Percentiles rank a stretch among this genome's conserved stretches.
Conservation (phyloP, 2,888 invertebrate genomes). For the Eupithecia subfuscata region DNA sequence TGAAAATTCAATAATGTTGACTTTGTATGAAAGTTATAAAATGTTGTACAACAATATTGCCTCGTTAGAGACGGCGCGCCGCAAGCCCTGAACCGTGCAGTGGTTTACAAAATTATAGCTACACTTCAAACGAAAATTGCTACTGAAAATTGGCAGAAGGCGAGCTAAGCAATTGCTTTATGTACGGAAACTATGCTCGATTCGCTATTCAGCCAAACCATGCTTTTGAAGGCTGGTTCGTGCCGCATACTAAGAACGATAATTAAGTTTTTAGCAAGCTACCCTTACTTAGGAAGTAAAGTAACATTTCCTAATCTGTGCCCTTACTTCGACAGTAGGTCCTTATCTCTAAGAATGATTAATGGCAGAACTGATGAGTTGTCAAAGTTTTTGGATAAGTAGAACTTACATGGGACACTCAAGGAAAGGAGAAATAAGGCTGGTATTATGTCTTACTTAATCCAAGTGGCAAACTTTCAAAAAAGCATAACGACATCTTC, state of each 20-base stretch:
- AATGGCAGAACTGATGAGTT: background rate
- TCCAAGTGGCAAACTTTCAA: background rate
- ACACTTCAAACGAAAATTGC: background rate
- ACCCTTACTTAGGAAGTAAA: no score
- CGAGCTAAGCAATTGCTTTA: background rate
- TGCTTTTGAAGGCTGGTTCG: background rate
- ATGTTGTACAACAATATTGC: background rate
- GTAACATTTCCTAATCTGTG: no score
- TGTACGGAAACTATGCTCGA: background rate
- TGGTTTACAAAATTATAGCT: background rate
- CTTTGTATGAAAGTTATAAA: background rate
- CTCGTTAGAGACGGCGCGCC: background rate
- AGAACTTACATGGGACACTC: background rate
- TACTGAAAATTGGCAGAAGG: background rate
- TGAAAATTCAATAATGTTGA: background rate
- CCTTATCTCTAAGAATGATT: background rate
- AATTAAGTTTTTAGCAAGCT: background rate
- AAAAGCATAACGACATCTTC: no score
- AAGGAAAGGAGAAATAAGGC: no score
- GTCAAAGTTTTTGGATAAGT: background rate
- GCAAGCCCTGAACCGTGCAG: background rate
- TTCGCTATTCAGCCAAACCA: background rate
- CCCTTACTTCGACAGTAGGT: background rate
- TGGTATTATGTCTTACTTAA: no score
- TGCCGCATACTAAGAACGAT: no score